Evolutionary conservation across 2,888 invertebrate species (phyloP).

Genomic region (Chrysolina haemoptera): DNA sequence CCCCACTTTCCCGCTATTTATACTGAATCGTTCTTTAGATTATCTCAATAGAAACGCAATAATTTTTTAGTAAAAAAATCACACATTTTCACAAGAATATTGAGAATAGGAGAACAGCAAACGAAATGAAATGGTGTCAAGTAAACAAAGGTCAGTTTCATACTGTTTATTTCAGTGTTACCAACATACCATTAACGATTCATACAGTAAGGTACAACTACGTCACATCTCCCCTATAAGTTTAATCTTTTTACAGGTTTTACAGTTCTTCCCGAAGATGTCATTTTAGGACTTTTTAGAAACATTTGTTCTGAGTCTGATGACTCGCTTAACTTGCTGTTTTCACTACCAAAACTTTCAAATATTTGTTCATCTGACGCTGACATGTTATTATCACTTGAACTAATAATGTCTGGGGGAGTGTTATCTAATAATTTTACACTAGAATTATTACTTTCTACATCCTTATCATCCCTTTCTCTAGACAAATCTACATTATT

Average conservation of each 20-base stretch:
- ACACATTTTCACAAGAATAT: too few relatives aligned
- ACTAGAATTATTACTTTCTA: neutral
- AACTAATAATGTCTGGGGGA: slow-evolving; percentile 13
- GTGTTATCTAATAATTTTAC: slow-evolving; percentile 2
- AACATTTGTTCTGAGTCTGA: slow-evolving; percentile 18
- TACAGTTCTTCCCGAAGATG: slow-evolving; percentile 14
- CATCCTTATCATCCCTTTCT: neutral
- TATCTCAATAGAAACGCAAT: too few relatives aligned
- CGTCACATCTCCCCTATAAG: slow-evolving; percentile 26
- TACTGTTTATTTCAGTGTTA: slow-evolving; percentile 10
- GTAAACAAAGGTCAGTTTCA: slow-evolving; percentile 1
- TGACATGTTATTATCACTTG: slow-evolving; percentile 7
- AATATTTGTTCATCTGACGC: slow-evolving; percentile 13
- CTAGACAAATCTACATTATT: slow-evolving; percentile 3
- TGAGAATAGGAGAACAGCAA: too few relatives aligned
- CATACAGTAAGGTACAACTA: slow-evolving; percentile 2
- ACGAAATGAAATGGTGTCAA: too few relatives aligned
- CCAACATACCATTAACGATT: neutral
- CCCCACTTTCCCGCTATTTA: too few relatives aligned
- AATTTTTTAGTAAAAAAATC: too few relatives aligned
- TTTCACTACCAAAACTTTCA: slow-evolving; percentile 5
- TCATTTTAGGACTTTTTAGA: slow-evolving; percentile 6
- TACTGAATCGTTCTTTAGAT: too few relatives aligned
- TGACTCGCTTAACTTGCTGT: neutral
- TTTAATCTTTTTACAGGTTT: slow-evolving; percentile 19